These are phyloP conservation scores for Pristiophorus japonicus DNA, from an alignment of 2,113 vertebrate genomes.

Conservation along the genomic window DNA sequence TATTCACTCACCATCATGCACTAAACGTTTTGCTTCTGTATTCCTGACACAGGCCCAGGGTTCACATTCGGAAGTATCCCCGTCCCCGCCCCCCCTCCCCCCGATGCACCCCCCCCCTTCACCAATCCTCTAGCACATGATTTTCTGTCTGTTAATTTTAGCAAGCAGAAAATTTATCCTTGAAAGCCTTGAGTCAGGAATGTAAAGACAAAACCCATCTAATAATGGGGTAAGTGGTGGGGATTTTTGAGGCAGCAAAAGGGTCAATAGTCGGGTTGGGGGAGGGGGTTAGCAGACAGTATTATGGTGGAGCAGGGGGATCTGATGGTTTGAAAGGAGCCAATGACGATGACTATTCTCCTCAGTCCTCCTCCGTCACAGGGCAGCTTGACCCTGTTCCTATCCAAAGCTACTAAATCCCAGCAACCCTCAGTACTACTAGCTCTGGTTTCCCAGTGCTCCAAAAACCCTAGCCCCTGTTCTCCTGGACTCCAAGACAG, in stretches of 20 bases:
- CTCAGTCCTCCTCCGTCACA: not conserved
- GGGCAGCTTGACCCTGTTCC: not conserved
- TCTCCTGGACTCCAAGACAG: not conserved
- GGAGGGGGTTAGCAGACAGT: not conserved
- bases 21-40: not conserved
- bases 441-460: not conserved
- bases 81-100: too few species aligned
- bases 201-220: not conserved
- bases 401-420: not conserved
- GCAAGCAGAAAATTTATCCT: too few species aligned
- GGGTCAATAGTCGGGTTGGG: not conserved
- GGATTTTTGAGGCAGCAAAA: not conserved
- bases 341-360: not conserved
- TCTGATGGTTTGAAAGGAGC: not conserved
- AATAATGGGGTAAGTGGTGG: not conserved
- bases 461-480: not conserved
- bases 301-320: not conserved
- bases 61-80: too few species aligned
- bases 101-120: too few species aligned
- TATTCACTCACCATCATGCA: not conserved
- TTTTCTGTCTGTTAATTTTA: too few species aligned
- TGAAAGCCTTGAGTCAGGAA: not conserved
- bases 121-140: too few species aligned
- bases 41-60: too few species aligned
- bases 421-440: not conserved